These are phyloP conservation scores for Ischnus inquisitorius DNA, from an alignment of 2,888 invertebrate genomes.

Conservation along the genomic window DNA sequence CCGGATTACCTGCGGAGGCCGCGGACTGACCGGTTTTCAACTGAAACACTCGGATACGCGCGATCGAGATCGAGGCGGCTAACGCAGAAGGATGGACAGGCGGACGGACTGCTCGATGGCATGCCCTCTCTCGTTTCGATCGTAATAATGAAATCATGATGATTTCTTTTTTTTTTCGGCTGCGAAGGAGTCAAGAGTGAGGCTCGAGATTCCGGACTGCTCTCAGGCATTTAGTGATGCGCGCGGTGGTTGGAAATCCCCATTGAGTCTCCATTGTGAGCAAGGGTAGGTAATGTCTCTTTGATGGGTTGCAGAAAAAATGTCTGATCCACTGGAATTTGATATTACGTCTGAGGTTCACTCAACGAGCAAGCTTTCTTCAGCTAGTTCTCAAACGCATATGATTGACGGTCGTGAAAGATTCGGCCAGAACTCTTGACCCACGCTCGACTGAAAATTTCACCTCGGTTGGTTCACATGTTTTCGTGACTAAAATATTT, in stretches of 20 bases:
- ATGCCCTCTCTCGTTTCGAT: conserved; percentile 20
- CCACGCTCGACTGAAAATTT: neutral
- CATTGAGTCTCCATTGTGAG: neutral
- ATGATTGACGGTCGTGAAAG: too few relatives aligned
- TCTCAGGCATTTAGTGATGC: neutral
- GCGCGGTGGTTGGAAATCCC: neutral
- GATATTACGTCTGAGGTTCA: too few relatives aligned
- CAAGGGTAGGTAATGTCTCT: neutral
- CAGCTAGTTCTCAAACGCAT: too few relatives aligned
- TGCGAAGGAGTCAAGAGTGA: neutral
- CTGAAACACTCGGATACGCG: conserved; percentile 10
- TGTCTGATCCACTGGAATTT: too few relatives aligned
- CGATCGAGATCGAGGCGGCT: conserved; percentile 25
- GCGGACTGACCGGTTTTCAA: conserved; percentile 3
- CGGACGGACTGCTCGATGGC: conserved; percentile 27
- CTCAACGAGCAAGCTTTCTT: too few relatives aligned
- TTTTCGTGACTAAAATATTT: conserved; percentile 5
- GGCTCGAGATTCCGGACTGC: neutral
- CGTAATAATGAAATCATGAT: conserved; percentile 44
- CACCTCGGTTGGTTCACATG: neutral
- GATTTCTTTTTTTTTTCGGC: conserved; percentile 20
- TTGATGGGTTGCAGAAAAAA: too few relatives aligned
- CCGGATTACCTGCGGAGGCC: conserved; percentile 34
- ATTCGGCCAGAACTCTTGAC: neutral
- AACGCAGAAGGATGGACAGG: conserved; percentile 16